Conservation (phyloP, 1,140 invertebrate genomes). For the Drosophila kikkawai region DNA sequence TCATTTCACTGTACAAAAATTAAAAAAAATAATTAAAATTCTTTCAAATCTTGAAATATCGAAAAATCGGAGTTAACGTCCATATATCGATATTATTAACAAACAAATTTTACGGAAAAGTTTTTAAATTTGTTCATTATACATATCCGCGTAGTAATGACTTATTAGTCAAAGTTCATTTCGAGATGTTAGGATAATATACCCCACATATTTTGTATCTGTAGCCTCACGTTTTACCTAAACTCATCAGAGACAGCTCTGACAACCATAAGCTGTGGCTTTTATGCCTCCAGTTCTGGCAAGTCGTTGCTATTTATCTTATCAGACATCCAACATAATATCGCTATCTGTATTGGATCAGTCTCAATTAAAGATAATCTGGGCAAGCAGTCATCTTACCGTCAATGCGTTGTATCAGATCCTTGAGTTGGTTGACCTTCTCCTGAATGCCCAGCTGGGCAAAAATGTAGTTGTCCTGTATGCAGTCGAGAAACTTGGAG, state of each 20-base stretch:
- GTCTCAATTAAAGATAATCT: constrained; percentile 7
- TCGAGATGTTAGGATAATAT: not conserved
- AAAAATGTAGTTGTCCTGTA: constrained; percentile 99
- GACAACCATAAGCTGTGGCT: constrained; percentile 1
- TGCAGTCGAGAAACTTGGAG: constrained; percentile 98
- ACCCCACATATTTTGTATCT: not conserved
- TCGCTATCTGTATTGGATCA: constrained; percentile 8
- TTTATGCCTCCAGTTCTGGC: not conserved
- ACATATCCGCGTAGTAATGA: no score
- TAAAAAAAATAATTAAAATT: no score
- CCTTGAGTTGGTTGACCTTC: constrained; percentile 95
- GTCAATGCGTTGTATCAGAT: constrained; percentile 98
- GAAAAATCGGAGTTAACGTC: no score
- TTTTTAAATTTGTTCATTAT: no score
- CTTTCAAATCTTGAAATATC: no score
- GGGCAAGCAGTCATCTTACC: constrained; percentile 85
- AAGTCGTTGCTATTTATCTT: constrained; percentile 19
- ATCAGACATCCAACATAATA: constrained; percentile 6
- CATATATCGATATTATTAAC: not conserved
- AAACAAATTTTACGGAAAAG: no score
- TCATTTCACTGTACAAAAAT: no score
- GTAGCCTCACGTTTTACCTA: not conserved
- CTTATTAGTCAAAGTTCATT: not conserved
- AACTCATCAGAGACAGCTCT: not conserved
- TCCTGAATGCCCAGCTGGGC: constrained; percentile 99